Evolutionary conservation across 2,888 invertebrate genomes (phyloP).

Genomic region (Malthinus seriepunctatus): DNA sequence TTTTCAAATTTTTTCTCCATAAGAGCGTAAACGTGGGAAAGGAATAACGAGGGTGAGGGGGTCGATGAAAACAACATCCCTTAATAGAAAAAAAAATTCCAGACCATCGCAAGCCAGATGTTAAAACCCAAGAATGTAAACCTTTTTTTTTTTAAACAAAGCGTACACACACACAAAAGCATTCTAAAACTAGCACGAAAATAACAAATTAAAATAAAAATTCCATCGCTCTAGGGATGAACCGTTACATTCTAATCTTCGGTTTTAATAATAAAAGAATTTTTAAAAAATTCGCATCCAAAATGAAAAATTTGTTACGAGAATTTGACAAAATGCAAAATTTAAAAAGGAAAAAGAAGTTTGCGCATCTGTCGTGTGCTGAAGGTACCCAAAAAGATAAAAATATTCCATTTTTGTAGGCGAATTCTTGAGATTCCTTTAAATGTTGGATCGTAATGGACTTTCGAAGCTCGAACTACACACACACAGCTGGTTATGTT

Average conservation of each 20-base stretch:
- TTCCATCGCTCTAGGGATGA: constrained; percentile 4
- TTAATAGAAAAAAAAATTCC: not conserved
- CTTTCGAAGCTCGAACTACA: not conserved
- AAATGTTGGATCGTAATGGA: constrained; percentile 2
- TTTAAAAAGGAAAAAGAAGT: not conserved
- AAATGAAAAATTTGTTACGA: not conserved
- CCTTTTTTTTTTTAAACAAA: constrained; percentile 1
- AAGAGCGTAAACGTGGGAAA: no score
- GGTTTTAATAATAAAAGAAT: no score
- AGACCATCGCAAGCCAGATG: not conserved
- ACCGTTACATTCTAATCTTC: not conserved
- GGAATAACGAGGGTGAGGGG: not conserved
- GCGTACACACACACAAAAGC: constrained; percentile 1
- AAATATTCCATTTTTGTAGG: not conserved
- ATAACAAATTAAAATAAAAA: constrained; percentile 6
- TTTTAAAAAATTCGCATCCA: no score
- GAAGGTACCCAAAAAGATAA: not conserved
- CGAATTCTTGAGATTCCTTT: constrained; percentile 4
- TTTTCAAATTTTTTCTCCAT: not conserved
- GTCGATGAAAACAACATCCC: not conserved
- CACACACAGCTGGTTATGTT: constrained; percentile 1
- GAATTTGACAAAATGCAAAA: no score
- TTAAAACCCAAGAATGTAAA: not conserved
- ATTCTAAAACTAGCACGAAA: constrained; percentile 5
- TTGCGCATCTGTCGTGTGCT: not conserved